Conservation (phyloP, 2,797 vertebrate genomes). For the Rhinophrynus dorsalis region DNA sequence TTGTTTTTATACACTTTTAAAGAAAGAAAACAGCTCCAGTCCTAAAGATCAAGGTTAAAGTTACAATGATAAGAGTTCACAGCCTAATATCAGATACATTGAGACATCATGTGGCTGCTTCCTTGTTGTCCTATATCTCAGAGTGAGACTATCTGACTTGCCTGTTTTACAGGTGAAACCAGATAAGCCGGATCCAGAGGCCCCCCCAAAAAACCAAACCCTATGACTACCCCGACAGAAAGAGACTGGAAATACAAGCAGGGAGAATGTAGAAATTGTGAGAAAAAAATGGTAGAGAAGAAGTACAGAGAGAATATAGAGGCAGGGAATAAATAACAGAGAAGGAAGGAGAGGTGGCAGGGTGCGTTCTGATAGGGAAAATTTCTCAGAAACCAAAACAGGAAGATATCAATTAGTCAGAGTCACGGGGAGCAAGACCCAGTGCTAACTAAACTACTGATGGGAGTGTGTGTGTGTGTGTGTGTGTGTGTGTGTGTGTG, state of each 20-base stretch:
- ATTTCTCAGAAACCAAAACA: conserved; percentile 17
- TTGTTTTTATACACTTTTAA: too few species aligned
- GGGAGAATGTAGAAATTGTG: too few species aligned
- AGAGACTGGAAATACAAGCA: neutral
- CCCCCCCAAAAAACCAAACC: conserved; percentile 39
- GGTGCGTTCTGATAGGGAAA: neutral
- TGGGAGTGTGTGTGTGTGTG: too few species aligned
- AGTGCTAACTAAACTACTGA: too few species aligned
- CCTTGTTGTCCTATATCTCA: neutral
- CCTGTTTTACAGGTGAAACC: conserved; percentile 32
- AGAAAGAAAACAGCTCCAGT: too few species aligned
- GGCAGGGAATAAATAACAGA: neutral
- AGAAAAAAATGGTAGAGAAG: neutral
- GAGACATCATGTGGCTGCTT: neutral
- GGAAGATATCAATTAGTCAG: conserved; percentile 37
- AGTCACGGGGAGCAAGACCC: conserved; percentile 17
- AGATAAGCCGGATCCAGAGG: conserved; percentile 31
- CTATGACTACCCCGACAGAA: conserved; percentile 15
- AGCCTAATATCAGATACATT: too few species aligned
- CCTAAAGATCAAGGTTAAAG: too few species aligned
- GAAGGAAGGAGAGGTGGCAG: neutral
- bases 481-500: too few species aligned
- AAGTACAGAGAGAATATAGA: neutral
- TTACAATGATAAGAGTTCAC: too few species aligned
- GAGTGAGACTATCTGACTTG: neutral